These are phyloP conservation scores for Enteromius argenteus DNA, from an alignment of 2,797 vertebrate genomes.

Conservation along the genomic window DNA sequence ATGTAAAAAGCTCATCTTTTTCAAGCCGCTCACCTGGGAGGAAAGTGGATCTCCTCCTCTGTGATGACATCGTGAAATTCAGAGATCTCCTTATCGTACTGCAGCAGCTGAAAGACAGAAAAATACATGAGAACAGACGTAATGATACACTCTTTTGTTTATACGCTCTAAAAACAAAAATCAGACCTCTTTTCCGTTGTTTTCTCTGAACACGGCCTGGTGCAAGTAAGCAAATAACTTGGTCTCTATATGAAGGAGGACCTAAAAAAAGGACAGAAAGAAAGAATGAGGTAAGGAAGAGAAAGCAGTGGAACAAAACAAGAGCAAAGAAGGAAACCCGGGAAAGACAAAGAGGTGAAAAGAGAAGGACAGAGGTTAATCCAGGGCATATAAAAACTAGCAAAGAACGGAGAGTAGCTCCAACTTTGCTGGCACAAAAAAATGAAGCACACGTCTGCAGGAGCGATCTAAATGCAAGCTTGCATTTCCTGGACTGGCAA, in stretches of 20 bases:
- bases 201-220: conserved; percentile 79
- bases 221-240: conserved; percentile 82
- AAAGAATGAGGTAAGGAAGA: not conserved
- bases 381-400: conserved; percentile 46
- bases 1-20: not conserved
- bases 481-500: conserved; percentile 58
- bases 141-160: not conserved
- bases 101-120: conserved; percentile 74
- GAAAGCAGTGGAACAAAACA: not conserved
- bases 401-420: conserved; percentile 37
- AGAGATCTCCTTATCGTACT: conserved; percentile 82
- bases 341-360: conserved; percentile 8
- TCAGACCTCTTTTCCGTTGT: conserved; percentile 80
- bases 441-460: conserved; percentile 46
- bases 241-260: conserved; percentile 82
- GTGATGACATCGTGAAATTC: conserved; percentile 76
- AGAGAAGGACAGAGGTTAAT: conserved; percentile 53
- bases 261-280: conserved; percentile 64
- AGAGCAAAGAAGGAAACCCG: not conserved
- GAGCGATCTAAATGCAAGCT: conserved; percentile 55
- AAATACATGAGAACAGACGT: not conserved
- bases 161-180: not conserved
- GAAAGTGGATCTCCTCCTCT: conserved; percentile 83
- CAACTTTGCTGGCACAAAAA: conserved; percentile 37
- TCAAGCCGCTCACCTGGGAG: conserved; percentile 77